Evolutionary conservation across 2,888 invertebrate species (phyloP), one percentile per base, ranked within the genome.

Genomic region (Cerastis leucographa): DNA sequence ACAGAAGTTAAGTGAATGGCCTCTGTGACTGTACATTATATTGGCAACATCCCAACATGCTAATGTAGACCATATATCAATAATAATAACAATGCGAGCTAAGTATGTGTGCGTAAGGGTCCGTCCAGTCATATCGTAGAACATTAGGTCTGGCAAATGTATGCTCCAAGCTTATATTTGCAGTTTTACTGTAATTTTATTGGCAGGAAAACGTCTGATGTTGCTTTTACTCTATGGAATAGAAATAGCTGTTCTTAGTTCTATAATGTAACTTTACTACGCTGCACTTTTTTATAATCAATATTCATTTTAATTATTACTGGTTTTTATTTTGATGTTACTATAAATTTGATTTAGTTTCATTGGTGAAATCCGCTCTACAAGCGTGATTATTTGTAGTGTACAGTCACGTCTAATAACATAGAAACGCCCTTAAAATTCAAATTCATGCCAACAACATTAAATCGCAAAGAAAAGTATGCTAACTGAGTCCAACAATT

Each of bases 41-140:
- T 68, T 83, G 83, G 83, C 83, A 83, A 73, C 70, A 49, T 67
- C n/a, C 83, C 83, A 85, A 64, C 62, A 81, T 72, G 64, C 66
- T 81, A 81, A 76, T 81, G 64, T 29, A 59, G 44, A 35, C n/a
- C 76, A 46, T 72, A 71, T 51, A 85, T 85, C 66, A 85, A 75
- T 83, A 85, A 69, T 74, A 74, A 80, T 76, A 83, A 85, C 85
- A 73, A 80, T 74, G 35, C 46, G 12, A 74, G 35, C 25, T 25
- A 73, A 68, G 68, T 74, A 44, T 67, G 76, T 85, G 64, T 74
- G 64, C 56, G 75, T 71, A 72, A 71, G 65, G 74, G 68, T 71
- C 40, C 42, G 51, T 44, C 25, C 40, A 71, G 35, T 64, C 64
- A 71, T 59, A 73, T 25, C 6, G 72, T 25, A 84, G 66, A 67